Evolutionary conservation across 2,797 vertebrate genomes (phyloP).

Genomic region (Trachurus trachurus): DNA sequence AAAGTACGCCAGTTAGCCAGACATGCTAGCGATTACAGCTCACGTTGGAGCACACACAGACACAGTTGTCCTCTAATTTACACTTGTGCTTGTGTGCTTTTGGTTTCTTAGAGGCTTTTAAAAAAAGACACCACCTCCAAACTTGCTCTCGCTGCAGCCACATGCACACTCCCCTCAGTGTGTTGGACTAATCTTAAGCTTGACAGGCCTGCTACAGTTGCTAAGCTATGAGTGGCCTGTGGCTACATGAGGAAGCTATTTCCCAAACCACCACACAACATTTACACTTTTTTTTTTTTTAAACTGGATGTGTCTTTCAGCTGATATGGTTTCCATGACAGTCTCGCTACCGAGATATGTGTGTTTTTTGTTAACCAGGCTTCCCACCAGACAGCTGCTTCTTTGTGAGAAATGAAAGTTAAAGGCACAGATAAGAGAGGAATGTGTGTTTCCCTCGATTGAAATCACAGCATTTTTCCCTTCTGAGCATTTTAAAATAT

Average conservation of each 20-base stretch:
- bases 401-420: conserved; percentile 33
- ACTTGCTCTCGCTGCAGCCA: not conserved
- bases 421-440: conserved; percentile 65
- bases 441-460: conserved; percentile 69
- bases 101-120: not conserved
- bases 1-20: not conserved
- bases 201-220: not conserved
- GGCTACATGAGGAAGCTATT: not conserved
- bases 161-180: not conserved
- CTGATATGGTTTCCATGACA: not conserved
- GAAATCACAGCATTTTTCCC: conserved; percentile 48
- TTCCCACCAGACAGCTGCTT: not conserved
- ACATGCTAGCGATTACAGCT: not conserved
- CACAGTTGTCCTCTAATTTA: not conserved
- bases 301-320: not conserved
- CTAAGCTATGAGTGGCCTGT: not conserved
- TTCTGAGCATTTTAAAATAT: conserved; percentile 51
- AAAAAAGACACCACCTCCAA: not conserved
- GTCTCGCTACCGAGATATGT: not conserved
- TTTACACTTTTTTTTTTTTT: not conserved
- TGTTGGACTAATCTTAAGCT: not conserved
- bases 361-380: not conserved
- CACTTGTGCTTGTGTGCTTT: not conserved
- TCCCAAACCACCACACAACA: not conserved
- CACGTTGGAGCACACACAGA: not conserved